Evolutionary conservation across 2,113 vertebrate genomes (phyloP), one percentile per base, ranked within the genome.

Genomic region (Ranitomeya variabilis): DNA sequence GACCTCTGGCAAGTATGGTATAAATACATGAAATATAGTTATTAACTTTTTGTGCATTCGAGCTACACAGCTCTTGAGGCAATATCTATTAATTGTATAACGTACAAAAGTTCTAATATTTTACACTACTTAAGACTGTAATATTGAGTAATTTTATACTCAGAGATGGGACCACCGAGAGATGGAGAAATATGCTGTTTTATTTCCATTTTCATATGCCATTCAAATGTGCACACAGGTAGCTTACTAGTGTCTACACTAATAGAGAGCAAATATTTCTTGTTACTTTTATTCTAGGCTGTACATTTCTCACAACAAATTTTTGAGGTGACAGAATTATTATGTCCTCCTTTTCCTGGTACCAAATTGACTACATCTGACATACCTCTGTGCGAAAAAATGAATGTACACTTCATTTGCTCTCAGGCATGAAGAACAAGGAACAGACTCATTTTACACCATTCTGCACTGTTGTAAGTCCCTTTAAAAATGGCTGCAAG

Each of bases 351-450:
- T 87, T 88, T 64, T 88, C 60, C 69, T 83, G 80, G 87, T 31
- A 88, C 55, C 60, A 14, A 88, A 77, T 73, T 52, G 57, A 55
- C 67, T 83, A 76, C 69, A 83, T 66, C 69, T 88, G 87, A 88
- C 87, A 88, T 57, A 76, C 37, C 69, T 77, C 57, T 83, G 80
- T 83, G 69, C 69, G 83, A 76, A 64, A 88, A 88, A 88, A 88
- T 83, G 31, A 77, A 88, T 83, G 80, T 66, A 88, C 80, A 64
- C 57, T 74, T 54, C 15, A 83, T 88, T 88, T 83, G 87, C 87
- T 88, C 57, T 88, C 69, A 73, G 87, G 80, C 80, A 83, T 74
- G 60, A 83, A 83, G 69, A 76, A 77, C 80, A 83, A 77, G 57
- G 69, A 83, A 83, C 80, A 83, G 80, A 54, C 87, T 88, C 18